Conservation (phyloP, 2,797 vertebrate genomes). For the Melanotaenia pygmaea region DNA sequence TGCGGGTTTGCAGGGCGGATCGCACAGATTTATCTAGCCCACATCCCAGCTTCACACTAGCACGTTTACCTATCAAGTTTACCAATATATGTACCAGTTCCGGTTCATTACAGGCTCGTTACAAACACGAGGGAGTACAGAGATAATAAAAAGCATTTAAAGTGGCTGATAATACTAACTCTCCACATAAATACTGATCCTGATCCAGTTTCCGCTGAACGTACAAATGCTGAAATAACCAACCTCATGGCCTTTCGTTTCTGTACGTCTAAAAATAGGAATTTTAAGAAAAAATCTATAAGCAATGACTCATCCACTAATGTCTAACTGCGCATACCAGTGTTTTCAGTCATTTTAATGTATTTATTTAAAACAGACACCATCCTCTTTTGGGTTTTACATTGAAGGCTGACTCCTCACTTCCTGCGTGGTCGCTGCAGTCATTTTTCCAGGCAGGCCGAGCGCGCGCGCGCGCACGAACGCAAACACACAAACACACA, state of each 20-base stretch:
- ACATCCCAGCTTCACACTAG: slow-evolving; percentile 3
- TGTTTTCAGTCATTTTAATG: not conserved
- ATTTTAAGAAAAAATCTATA: not conserved
- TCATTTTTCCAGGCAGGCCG: slow-evolving; percentile 60
- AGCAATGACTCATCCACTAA: not conserved
- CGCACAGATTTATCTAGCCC: slow-evolving; percentile 55
- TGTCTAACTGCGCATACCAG: not conserved
- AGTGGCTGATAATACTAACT: not conserved
- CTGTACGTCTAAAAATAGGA: not conserved
- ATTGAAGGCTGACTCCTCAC: slow-evolving; percentile 46
- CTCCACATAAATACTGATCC: not conserved
- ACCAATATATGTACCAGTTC: not conserved
- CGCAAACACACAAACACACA: not conserved
- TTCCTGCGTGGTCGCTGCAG: slow-evolving; percentile 48
- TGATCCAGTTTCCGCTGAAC: not conserved
- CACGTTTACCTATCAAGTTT: slow-evolving; percentile 32
- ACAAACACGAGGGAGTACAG: not conserved
- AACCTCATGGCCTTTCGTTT: not conserved
- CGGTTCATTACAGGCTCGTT: not conserved
- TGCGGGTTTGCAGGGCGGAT: slow-evolving; percentile 56
- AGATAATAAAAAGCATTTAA: not conserved
- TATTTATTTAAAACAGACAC: not conserved
- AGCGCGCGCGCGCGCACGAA: not conserved
- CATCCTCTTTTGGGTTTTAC: slow-evolving; percentile 29
- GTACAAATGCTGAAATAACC: not conserved